These are phyloP conservation scores for Entomobrya multifasciata DNA, from an alignment of 2,888 invertebrate genomes.

Conservation along the genomic window DNA sequence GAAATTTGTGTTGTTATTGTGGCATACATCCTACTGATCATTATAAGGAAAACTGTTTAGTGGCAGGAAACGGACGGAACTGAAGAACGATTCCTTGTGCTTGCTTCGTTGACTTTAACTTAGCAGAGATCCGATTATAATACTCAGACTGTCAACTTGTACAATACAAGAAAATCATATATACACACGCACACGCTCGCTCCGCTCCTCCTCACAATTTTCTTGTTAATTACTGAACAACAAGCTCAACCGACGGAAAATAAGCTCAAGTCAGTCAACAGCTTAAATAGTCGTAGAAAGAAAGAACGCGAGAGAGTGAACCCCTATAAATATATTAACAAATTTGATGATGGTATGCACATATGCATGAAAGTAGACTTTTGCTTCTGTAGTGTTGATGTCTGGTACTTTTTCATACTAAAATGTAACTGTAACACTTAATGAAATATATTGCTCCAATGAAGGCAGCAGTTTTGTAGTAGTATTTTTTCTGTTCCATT, in stretches of 20 bases:
- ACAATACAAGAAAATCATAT: too few relatives aligned
- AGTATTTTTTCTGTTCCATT: conserved; percentile 1
- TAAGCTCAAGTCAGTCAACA: conserved; percentile 24
- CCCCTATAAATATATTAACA: conserved; percentile 11
- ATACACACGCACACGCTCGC: neutral
- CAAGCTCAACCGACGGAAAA: conserved; percentile 37
- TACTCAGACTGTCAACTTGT: conserved; percentile 50
- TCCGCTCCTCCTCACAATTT: conserved; percentile 41
- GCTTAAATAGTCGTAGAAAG: too few relatives aligned
- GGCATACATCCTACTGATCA: conserved; percentile 36
- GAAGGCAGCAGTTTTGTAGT: conserved; percentile 51
- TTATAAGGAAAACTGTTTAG: conserved; percentile 37
- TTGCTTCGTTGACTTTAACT: conserved; percentile 53
- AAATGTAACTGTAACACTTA: conserved; percentile 26
- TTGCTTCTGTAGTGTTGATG: conserved; percentile 22
- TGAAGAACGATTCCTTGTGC: conserved; percentile 24
- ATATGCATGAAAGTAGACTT: neutral
- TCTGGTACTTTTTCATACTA: conserved; percentile 20
- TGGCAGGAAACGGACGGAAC: conserved; percentile 30
- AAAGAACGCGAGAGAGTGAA: neutral
- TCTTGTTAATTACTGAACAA: conserved; percentile 57
- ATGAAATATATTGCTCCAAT: conserved; percentile 53
- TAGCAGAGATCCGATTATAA: conserved; percentile 55
- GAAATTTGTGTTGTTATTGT: conserved; percentile 32
- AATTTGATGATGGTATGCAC: neutral